Conservation (phyloP, 2,113 vertebrate genomes). For the Hepsetus odoe region DNA sequence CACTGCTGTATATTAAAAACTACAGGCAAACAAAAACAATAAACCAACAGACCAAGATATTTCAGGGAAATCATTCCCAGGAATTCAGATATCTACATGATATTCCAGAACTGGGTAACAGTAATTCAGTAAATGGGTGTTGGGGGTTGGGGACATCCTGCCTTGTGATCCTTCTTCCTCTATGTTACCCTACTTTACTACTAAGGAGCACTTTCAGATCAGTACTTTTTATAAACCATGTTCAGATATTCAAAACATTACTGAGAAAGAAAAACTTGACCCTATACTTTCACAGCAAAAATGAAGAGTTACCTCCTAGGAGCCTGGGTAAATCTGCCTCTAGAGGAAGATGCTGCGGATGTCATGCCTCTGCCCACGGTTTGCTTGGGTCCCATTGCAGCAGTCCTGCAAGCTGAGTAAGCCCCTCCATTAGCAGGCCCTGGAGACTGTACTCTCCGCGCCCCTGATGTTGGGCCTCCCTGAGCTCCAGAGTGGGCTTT, state of each 20-base stretch:
- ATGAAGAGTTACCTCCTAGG: slow-evolving; percentile 75
- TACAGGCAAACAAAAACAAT: too few relatives aligned
- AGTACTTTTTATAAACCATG: neutral
- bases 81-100: too few relatives aligned
- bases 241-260: neutral
- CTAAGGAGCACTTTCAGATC: too few relatives aligned
- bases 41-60: too few relatives aligned
- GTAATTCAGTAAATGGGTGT: too few relatives aligned
- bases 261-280: neutral
- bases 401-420: slow-evolving; percentile 59
- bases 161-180: too few relatives aligned
- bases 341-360: slow-evolving; percentile 63
- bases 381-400: slow-evolving; percentile 64
- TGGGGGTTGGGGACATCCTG: too few relatives aligned
- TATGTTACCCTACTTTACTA: too few relatives aligned
- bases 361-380: slow-evolving; percentile 63
- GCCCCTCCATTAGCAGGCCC: slow-evolving; percentile 64
- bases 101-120: too few relatives aligned
- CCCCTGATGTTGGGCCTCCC: slow-evolving; percentile 38
- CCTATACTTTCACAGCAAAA: neutral
- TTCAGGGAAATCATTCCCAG: too few relatives aligned
- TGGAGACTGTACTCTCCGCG: slow-evolving; percentile 73
- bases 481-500: slow-evolving; percentile 72
- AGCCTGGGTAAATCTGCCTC: slow-evolving; percentile 76
- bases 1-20: too few relatives aligned